Conservation (phyloP, 1,140 invertebrate genomes). For the Bombus waltoni region DNA sequence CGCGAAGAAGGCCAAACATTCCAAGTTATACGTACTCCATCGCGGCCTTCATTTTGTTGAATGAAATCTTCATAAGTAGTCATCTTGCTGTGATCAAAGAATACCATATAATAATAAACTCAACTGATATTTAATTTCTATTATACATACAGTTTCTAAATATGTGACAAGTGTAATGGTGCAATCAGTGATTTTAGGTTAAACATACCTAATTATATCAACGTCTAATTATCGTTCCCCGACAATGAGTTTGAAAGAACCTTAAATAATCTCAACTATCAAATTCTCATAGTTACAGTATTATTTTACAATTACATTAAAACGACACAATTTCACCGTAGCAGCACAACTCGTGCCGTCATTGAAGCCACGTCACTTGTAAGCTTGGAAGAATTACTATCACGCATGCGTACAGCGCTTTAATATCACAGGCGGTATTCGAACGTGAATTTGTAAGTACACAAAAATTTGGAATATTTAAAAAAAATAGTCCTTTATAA, state of each 20-base stretch:
- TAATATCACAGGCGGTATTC: conserved; percentile 7
- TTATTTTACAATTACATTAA: conserved; percentile 30
- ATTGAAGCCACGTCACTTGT: conserved; percentile 77
- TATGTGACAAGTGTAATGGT: conserved; percentile 28
- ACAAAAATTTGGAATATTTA: not conserved
- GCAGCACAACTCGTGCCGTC: conserved; percentile 58
- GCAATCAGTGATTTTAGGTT: conserved; percentile 29
- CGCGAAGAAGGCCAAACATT: conserved; percentile 99
- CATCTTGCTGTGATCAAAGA: conserved; percentile 83
- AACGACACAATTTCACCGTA: conserved; percentile 25
- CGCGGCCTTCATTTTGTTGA: conserved; percentile 98
- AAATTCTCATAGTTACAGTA: conserved; percentile 48
- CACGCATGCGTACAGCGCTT: conserved; percentile 40
- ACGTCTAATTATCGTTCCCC: not conserved
- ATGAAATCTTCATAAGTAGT: conserved; percentile 98
- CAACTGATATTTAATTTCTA: not conserved
- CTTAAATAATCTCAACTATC: not conserved
- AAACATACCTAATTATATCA: conserved; percentile 14
- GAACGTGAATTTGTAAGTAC: not conserved
- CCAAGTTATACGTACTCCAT: conserved; percentile 98
- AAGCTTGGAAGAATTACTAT: conserved; percentile 4
- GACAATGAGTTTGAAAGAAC: not conserved
- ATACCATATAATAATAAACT: not conserved
- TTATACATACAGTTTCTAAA: conserved; percentile 20
- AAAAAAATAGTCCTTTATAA: not conserved